A percentile compares a stretch with the other conserved stretches of the same genome.
Evolutionary conservation across 2,888 invertebrate species (phyloP).

Genomic region (Drosophila vallismaia): DNA sequence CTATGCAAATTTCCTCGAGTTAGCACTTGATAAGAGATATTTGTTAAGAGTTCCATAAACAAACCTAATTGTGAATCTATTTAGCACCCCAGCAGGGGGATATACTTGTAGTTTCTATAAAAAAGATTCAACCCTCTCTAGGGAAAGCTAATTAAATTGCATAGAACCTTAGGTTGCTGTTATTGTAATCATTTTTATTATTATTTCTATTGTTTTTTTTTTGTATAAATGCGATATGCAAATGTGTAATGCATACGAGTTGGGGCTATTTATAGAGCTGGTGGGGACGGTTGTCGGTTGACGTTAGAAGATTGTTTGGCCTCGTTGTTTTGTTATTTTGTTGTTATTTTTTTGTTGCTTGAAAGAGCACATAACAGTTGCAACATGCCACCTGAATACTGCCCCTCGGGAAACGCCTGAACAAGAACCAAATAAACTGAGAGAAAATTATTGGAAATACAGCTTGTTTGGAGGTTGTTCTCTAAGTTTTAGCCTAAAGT

Average conservation of each 20-base stretch:
- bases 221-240: conserved; percentile 37
- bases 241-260: conserved; percentile 39
- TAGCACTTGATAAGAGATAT: conserved; percentile 30
- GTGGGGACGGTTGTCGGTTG: conserved; percentile 5
- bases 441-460: neutral
- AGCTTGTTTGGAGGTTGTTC: no score
- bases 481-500: neutral
- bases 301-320: conserved; percentile 36
- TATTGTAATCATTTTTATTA: conserved; percentile 14
- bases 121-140: conserved; percentile 3
- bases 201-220: conserved; percentile 10
- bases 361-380: conserved; percentile 13
- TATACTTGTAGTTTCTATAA: conserved; percentile 6
- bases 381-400: conserved; percentile 2
- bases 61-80: conserved; percentile 39
- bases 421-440: neutral
- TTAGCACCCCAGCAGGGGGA: conserved; percentile 29
- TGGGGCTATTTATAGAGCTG: conserved; percentile 33
- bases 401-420: neutral
- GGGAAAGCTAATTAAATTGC: conserved; percentile 39
- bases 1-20: conserved; percentile 26
- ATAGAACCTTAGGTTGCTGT: conserved; percentile 26
- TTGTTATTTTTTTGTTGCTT: conserved; percentile 21
- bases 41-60: conserved; percentile 24
- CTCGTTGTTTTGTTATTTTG: conserved; percentile 24